A percentile compares a stretch with the other conserved stretches of the same genome.
Evolutionary conservation across 2,888 invertebrate genomes (phyloP).

Genomic region (Rambutsinella grinnellia): DNA sequence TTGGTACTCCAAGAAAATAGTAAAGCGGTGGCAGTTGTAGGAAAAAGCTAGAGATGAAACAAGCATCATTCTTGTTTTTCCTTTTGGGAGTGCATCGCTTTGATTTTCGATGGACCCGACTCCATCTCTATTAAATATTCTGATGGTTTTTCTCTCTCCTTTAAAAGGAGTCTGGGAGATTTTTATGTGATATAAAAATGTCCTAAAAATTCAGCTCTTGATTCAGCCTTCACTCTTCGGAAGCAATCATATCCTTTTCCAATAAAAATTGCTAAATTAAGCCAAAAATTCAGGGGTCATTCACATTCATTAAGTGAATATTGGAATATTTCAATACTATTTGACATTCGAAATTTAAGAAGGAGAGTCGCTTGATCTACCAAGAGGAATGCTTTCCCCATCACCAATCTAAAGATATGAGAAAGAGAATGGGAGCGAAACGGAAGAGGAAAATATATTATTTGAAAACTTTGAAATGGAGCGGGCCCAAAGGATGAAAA

Average conservation of each 20-base stretch:
- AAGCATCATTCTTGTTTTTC: not conserved
- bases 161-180: conserved; percentile 23
- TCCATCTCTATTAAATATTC: not conserved
- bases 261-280: conserved; percentile 28
- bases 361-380: too few species aligned
- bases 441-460: not conserved
- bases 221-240: too few species aligned
- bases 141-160: not conserved
- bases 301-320: too few species aligned
- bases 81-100: not conserved
- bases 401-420: not conserved
- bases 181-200: conserved; percentile 25
- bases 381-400: too few species aligned
- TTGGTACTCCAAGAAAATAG: not conserved
- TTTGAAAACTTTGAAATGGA: conserved; percentile 11
- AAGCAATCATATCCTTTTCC: conserved; percentile 26
- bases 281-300: too few species aligned
- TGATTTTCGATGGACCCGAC: not conserved
- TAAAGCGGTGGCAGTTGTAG: not conserved
- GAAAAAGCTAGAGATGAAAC: too few species aligned
- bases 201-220: conserved; percentile 47
- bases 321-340: too few species aligned
- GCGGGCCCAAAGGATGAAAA: conserved; percentile 15
- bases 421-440: not conserved
- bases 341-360: too few species aligned